phyloP scores from a whole-genome alignment of 2,797 vertebrate species.

The Gallirallus australis region DNA sequence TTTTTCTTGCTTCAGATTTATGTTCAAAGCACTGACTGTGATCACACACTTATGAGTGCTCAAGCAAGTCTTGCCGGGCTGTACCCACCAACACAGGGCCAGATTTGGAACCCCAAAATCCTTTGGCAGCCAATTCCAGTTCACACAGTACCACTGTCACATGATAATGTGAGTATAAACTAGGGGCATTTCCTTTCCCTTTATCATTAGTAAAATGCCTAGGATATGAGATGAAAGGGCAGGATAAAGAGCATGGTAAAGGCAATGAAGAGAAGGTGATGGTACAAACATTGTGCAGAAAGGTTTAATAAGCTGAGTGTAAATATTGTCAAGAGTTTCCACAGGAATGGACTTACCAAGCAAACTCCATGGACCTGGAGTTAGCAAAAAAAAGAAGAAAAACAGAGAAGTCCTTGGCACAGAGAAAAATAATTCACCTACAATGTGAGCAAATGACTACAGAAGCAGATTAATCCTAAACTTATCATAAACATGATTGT shows the following conservation, averaged over 20 bases:
- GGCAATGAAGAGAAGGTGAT: background rate
- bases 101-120: constrained; percentile 75
- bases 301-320: background rate
- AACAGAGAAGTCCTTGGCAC: background rate
- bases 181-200: background rate
- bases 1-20: constrained; percentile 69
- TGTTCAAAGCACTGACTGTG: constrained; percentile 80
- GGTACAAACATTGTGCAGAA: background rate
- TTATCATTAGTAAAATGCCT: background rate
- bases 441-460: background rate
- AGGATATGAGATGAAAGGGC: background rate
- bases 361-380: background rate
- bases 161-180: constrained; percentile 74
- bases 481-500: background rate
- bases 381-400: background rate
- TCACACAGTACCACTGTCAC: constrained; percentile 72
- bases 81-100: constrained; percentile 49
- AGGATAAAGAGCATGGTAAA: background rate
- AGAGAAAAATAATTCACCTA: background rate
- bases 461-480: background rate
- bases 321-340: background rate
- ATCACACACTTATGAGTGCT: constrained; percentile 81
- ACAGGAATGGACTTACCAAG: background rate
- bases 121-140: constrained; percentile 82
- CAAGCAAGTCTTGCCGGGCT: constrained; percentile 77